A percentile compares a stretch with the other conserved stretches of the same genome.
phyloP scores from a whole-genome alignment of 2,797 vertebrate genomes.

The Chrysocyon brachyurus region DNA sequence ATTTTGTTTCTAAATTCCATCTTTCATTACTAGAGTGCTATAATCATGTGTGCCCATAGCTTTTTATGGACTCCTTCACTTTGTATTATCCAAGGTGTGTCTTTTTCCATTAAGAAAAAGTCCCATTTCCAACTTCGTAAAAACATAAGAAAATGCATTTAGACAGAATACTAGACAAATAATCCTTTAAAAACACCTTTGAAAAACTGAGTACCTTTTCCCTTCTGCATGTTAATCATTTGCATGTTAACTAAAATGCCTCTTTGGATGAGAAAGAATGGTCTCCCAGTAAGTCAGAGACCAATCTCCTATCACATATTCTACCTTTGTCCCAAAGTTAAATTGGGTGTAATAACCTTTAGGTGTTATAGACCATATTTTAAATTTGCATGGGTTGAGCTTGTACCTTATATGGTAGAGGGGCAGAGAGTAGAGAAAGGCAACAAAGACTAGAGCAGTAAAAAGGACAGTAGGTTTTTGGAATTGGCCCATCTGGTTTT shows the following conservation, averaged over 20 bases:
- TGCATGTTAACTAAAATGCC: background rate
- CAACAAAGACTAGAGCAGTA: rapidly evolving
- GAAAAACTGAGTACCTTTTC: background rate
- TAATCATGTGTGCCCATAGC: background rate
- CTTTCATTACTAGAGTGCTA: background rate
- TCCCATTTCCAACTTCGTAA: background rate
- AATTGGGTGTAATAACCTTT: background rate
- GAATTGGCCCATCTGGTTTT: background rate
- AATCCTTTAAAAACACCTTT: background rate
- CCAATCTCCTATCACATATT: background rate
- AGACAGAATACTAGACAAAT: background rate
- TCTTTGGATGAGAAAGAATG: background rate
- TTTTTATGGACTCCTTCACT: background rate
- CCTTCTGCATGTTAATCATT: background rate
- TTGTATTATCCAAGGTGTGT: background rate
- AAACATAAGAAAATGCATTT: background rate
- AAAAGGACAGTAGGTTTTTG: background rate
- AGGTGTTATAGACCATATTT: background rate
- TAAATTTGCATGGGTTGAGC: background rate
- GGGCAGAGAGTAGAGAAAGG: rapidly evolving
- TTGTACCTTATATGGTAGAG: rapidly evolving
- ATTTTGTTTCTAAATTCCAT: background rate
- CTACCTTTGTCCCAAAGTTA: background rate
- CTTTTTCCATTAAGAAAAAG: background rate
- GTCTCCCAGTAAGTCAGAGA: background rate